A percentile compares a stretch with the other conserved stretches of the same genome.
phyloP scores from a whole-genome alignment of 2,797 vertebrate genomes.

The Siniperca undulata region DNA sequence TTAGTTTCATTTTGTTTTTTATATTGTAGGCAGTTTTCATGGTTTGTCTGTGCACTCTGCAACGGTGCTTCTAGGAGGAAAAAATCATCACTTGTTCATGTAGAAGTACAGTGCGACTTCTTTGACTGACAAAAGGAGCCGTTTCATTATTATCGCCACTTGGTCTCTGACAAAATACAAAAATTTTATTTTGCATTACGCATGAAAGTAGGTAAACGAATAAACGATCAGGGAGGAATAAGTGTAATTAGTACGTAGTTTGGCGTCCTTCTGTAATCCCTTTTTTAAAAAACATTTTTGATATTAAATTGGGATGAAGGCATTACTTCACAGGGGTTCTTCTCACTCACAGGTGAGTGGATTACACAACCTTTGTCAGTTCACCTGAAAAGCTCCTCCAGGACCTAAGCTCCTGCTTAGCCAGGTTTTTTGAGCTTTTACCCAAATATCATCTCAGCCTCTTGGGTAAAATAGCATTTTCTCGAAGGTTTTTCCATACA shows the following conservation, averaged over 20 bases:
- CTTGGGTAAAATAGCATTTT: neutral
- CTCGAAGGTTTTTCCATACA: neutral
- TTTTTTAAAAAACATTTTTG: neutral
- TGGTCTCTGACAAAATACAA: neutral
- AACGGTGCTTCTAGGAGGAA: neutral
- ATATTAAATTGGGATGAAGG: neutral
- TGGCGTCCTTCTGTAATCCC: neutral
- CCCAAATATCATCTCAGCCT: neutral
- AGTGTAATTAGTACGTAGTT: neutral
- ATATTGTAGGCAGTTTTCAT: too few relatives aligned
- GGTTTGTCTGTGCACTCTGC: too few relatives aligned
- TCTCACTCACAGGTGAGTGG: neutral
- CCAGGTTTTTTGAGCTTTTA: neutral
- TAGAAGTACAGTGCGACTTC: too few relatives aligned
- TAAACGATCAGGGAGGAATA: neutral
- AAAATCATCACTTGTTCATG: neutral
- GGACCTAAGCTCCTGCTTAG: too few relatives aligned
- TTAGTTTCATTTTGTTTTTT: constrained; percentile 58
- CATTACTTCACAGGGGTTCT: neutral
- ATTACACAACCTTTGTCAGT: neutral
- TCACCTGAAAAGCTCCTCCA: too few relatives aligned
- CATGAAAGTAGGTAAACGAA: neutral
- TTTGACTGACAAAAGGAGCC: neutral
- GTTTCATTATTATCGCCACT: neutral
- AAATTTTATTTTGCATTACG: neutral